phyloP scores from a whole-genome alignment of 2,797 vertebrate genomes.

The Sebastes vulpes region DNA sequence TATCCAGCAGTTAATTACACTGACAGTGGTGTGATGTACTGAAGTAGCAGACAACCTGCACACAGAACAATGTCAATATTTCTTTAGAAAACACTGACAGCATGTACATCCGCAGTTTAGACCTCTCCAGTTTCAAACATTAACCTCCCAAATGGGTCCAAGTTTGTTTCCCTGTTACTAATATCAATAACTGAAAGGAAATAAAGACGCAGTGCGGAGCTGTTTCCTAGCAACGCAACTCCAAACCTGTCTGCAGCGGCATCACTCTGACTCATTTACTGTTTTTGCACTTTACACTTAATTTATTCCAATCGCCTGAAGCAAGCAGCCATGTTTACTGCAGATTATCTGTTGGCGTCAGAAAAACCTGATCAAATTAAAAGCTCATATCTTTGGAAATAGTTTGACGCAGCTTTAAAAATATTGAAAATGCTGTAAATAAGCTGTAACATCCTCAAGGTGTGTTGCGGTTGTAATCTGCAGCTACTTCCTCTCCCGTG shows the following conservation, averaged over 20 bases:
- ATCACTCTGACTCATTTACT: neutral
- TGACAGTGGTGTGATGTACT: too few relatives aligned
- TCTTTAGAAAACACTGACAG: neutral
- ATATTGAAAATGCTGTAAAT: neutral
- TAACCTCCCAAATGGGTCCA: neutral
- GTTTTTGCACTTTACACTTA: neutral
- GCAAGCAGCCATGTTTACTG: neutral
- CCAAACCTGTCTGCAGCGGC: neutral
- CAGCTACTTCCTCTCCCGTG: too few relatives aligned
- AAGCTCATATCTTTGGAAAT: too few relatives aligned
- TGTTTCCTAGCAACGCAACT: conserved; percentile 44
- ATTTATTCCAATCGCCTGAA: neutral
- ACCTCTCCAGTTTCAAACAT: neutral
- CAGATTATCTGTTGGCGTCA: neutral
- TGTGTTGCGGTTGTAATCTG: neutral
- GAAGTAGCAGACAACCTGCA: neutral
- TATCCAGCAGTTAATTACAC: too few relatives aligned
- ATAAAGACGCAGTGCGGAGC: neutral
- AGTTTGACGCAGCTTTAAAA: neutral
- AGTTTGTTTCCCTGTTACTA: neutral
- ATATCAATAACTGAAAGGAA: conserved; percentile 8
- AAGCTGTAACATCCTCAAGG: neutral
- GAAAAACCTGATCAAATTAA: neutral
- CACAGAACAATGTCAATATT: neutral
- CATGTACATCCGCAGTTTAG: neutral